phyloP scores from a whole-genome alignment of 2,888 invertebrate genomes.

The Philonicus albiceps region DNA sequence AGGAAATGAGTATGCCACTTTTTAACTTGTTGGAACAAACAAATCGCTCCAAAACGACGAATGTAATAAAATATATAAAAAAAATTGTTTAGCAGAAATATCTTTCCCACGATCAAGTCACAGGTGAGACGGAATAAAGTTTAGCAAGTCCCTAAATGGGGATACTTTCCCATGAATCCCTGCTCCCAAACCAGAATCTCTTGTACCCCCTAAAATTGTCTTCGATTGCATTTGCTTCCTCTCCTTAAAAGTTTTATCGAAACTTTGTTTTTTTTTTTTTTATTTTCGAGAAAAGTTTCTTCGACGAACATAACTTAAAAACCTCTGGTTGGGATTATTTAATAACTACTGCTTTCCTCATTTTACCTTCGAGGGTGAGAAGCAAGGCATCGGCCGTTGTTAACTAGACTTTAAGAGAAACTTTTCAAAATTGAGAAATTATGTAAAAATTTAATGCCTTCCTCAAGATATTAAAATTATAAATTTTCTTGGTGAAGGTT shows the following conservation, averaged over 20 bases:
- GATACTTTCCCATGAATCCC: background rate
- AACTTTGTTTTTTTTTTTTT: too few species aligned
- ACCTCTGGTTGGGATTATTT: constrained; percentile 14
- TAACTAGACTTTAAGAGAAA: constrained; percentile 7
- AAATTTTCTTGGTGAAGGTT: background rate
- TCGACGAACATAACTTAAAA: constrained; percentile 15
- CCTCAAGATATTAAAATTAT: background rate
- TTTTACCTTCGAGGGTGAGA: background rate
- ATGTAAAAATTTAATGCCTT: background rate
- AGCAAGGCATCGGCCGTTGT: background rate
- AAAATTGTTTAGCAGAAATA: background rate
- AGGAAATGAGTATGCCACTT: background rate
- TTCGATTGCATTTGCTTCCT: constrained; percentile 18
- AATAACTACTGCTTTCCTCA: constrained; percentile 9
- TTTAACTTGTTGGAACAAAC: background rate
- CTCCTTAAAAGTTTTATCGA: constrained; percentile 21
- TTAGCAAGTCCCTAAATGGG: background rate
- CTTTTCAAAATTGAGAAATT: background rate
- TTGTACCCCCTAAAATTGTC: background rate
- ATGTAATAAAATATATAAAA: background rate
- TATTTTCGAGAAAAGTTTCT: background rate
- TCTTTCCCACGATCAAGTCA: background rate
- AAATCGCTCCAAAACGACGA: background rate
- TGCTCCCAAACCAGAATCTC: too few species aligned
- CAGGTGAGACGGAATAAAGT: background rate